Evolutionary conservation across 2,797 vertebrate genomes (phyloP).

Genomic region (Phataginus tricuspis): DNA sequence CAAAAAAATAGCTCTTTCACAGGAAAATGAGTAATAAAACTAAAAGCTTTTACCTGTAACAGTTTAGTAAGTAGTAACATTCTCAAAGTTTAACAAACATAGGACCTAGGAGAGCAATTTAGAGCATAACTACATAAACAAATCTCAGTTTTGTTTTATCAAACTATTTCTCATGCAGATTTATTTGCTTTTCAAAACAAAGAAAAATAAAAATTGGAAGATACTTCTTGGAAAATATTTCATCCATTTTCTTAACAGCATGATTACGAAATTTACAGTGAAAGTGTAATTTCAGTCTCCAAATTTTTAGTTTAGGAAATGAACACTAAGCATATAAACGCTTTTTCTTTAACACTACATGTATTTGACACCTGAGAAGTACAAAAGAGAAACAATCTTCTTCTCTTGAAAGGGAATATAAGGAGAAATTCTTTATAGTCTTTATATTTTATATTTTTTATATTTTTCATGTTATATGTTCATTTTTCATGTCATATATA

Average conservation of each 20-base stretch:
- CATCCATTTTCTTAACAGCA: background rate
- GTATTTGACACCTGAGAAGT: background rate
- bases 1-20: background rate
- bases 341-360: background rate
- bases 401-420: background rate
- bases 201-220: background rate
- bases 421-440: background rate
- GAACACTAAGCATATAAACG: background rate
- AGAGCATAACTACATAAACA: background rate
- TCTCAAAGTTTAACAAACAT: background rate
- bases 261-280: background rate
- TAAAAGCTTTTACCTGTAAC: background rate
- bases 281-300: background rate
- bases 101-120: slow-evolving; percentile 14
- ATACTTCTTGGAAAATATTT: background rate
- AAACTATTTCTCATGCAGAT: background rate
- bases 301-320: background rate
- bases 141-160: slow-evolving; percentile 8
- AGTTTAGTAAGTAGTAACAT: slow-evolving; percentile 10
- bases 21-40: background rate
- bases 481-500: background rate
- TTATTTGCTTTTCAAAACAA: background rate
- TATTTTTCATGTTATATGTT: background rate
- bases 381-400: background rate
- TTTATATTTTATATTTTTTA: background rate